Percentiles rank a stretch among this genome's conserved stretches.
Conservation (phyloP, 2,888 invertebrate species). For the Anthrax anthrax region DNA sequence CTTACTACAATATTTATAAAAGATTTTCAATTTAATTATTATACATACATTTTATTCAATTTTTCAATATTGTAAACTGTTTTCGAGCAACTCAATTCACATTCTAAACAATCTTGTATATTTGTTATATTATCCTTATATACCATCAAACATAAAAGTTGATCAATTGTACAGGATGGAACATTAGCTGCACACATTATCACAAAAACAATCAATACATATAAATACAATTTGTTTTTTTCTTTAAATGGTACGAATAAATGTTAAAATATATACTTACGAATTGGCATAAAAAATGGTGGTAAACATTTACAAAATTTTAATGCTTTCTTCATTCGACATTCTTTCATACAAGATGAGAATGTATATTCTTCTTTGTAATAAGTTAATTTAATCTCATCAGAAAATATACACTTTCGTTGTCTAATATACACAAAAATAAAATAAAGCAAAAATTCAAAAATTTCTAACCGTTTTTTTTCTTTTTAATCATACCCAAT, state of each 20-base stretch:
- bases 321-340: constrained; percentile 50
- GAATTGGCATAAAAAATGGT: constrained; percentile 48
- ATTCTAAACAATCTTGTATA: constrained; percentile 44
- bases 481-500: no score
- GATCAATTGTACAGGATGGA: constrained; percentile 42
- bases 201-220: no score
- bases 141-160: constrained; percentile 44
- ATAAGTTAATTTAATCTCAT: constrained; percentile 46
- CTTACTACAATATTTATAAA: background rate
- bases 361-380: constrained; percentile 50
- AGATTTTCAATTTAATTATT: background rate
- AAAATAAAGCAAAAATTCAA: background rate
- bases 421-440: constrained; percentile 34
- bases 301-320: constrained; percentile 56
- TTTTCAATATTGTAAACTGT: constrained; percentile 64
- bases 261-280: no score
- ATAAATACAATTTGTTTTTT: background rate
- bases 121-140: constrained; percentile 41
- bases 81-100: constrained; percentile 59
- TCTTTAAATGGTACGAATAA: background rate
- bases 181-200: constrained; percentile 34
- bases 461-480: background rate
- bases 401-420: constrained; percentile 54
- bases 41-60: constrained; percentile 44
- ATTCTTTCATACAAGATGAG: constrained; percentile 58